Evolutionary conservation across 2,797 vertebrate genomes (phyloP).

Genomic region (Eulemur rubriventer): DNA sequence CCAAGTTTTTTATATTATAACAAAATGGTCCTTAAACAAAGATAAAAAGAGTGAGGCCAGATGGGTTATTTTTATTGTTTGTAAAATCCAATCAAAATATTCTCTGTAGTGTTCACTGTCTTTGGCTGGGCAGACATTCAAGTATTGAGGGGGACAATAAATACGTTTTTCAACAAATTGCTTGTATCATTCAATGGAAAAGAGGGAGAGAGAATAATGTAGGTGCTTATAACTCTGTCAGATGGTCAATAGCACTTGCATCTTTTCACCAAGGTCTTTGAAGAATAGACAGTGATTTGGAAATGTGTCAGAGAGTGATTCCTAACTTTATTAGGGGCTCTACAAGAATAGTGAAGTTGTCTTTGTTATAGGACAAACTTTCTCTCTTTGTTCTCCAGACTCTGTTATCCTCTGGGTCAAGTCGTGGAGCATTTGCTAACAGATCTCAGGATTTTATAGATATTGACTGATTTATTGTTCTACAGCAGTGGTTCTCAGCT

Average conservation of each 20-base stretch:
- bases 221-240: background rate
- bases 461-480: background rate
- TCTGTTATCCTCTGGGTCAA: background rate
- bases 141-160: conserved; percentile 31
- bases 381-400: background rate
- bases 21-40: conserved; percentile 50
- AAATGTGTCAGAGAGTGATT: background rate
- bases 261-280: background rate
- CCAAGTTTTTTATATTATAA: background rate
- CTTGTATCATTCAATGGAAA: conserved; percentile 39
- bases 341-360: background rate
- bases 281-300: background rate
- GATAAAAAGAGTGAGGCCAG: conserved; percentile 52
- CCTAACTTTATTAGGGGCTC: background rate
- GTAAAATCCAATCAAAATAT: conserved; percentile 61
- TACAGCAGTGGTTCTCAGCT: background rate
- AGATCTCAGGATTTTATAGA: background rate
- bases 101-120: conserved; percentile 26
- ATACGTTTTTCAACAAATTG: conserved; percentile 39
- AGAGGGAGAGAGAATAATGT: background rate
- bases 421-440: background rate
- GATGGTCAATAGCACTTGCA: background rate
- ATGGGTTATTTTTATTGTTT: conserved; percentile 73
- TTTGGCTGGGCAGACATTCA: conserved; percentile 52
- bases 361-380: background rate